Base-by-base conservation (phyloP, 1,140 invertebrate species). In the Lasioglossum baleicum region DNA sequence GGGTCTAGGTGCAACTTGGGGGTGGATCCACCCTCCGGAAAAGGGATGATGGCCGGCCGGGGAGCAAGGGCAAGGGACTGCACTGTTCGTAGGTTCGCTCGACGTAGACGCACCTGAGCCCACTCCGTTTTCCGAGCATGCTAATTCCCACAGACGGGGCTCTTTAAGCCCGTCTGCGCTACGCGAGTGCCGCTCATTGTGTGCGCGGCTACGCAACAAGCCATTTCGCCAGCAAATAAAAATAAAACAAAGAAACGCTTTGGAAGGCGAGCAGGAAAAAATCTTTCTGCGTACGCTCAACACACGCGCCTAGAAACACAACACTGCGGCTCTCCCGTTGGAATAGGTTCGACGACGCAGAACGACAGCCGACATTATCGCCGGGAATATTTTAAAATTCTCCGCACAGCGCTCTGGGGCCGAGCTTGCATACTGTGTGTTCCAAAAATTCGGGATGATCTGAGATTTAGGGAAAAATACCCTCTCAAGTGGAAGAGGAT, bases 101-200 rank as follows among this genome's bases (percentile, higher is more conserved):
- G 76, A 75, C 77, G 80, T 80, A 84, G 81, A 80, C 77, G 81
- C 87, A 88, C 87, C 87, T 88, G 87, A 88, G 87, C 69, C 83
- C 48, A 75, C 72, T 75, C 68, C 80, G 77, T 82, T 81, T 85
- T 67, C 83, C 79, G 70, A 84, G 72, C 87, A 85, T 61, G 83
- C 86, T 88, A 88, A 88, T 88, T 88, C 83, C 82, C 87, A 83
- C 83, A 87, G 79, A 88, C 75, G 81, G 58, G 81, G 61, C 56
- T 85, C 81, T 88, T 88, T 87, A 87, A 88, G 83, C 86, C 60
- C 79, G 84, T 87, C 82, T 77, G 81, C 68, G 64, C 73, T 48
- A 40, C 35, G 40, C 63, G 61, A 73, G 35, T 68, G 71, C 51
- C 73, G 67, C 77, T 81, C 83, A 68, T 84, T 85, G 78, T 76